phyloP scores from a whole-genome alignment of 2,797 vertebrate genomes.

The Gymnocypris eckloni region DNA sequence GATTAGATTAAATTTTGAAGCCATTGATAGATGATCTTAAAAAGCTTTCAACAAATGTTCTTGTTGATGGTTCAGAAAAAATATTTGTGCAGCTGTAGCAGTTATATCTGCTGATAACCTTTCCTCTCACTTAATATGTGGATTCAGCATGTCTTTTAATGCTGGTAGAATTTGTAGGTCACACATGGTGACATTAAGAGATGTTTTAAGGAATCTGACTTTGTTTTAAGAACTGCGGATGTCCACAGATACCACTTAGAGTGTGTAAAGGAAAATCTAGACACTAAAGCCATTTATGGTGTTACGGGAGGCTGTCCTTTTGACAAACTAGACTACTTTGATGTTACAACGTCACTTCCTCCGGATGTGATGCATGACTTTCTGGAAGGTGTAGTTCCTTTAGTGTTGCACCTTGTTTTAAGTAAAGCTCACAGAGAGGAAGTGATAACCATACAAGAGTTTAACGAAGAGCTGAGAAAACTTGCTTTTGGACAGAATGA shows the following conservation, averaged over 20 bases:
- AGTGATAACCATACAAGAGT: no score
- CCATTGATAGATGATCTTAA: constrained; percentile 19
- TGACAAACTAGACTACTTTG: no score
- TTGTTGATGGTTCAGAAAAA: constrained; percentile 10
- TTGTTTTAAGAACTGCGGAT: constrained; percentile 37
- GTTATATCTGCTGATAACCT: constrained; percentile 38
- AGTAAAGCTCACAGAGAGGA: no score
- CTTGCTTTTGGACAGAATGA: no score
- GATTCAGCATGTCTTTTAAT: constrained; percentile 13
- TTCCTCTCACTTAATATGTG: constrained; percentile 18
- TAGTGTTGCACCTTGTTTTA: no score
- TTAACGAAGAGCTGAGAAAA: no score
- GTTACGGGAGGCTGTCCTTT: no score
- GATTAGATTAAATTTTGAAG: constrained; percentile 34
- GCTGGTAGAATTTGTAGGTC: constrained; percentile 20
- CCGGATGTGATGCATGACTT: no score
- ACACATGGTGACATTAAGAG: constrained; percentile 24
- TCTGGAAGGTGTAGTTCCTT: no score
- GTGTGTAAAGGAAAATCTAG: constrained; percentile 27
- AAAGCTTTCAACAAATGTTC: constrained; percentile 11
- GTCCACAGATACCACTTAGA: constrained; percentile 46
- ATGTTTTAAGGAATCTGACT: constrained; percentile 36
- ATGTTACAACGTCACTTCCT: no score
- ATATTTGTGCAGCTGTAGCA: neutral
- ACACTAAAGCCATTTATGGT: constrained; percentile 11